These are phyloP conservation scores for Mechanitis mazaeus DNA, from an alignment of 2,888 invertebrate species.

Conservation along the genomic window DNA sequence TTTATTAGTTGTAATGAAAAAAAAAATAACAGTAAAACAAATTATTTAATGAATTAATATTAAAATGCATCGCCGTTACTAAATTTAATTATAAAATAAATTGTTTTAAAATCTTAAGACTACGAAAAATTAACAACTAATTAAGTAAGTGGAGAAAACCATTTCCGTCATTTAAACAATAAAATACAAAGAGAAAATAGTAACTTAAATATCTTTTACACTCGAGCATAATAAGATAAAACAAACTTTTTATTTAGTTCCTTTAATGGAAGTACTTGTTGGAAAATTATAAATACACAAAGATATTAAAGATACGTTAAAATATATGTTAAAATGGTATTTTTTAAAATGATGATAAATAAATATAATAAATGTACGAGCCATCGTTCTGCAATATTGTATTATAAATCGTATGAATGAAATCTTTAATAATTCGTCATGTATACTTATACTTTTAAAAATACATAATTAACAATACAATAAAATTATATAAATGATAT, in stretches of 20 bases:
- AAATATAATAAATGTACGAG: no score
- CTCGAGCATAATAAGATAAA: neutral
- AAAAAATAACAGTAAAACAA: neutral
- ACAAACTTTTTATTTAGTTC: neutral
- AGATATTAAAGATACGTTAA: neutral
- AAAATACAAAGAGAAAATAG: no score
- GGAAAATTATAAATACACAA: no score
- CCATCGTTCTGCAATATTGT: no score
- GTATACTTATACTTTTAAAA: no score
- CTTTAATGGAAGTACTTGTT: no score
- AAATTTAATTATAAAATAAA: conserved; percentile 3
- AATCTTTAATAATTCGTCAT: no score
- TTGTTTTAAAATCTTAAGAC: neutral
- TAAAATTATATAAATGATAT: no score
- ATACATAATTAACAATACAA: no score
- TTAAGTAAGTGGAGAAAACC: neutral
- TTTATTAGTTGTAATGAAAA: neutral
- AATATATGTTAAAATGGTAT: conserved; percentile 11
- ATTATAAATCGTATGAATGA: no score
- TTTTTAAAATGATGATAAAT: no score
- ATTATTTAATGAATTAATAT: conserved; percentile 1
- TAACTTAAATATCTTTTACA: neutral
- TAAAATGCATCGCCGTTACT: neutral
- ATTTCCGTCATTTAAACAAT: neutral
- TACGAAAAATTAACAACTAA: neutral